phyloP scores from a whole-genome alignment of 2,113 vertebrate species.

The Cyprinodon variegatus region DNA sequence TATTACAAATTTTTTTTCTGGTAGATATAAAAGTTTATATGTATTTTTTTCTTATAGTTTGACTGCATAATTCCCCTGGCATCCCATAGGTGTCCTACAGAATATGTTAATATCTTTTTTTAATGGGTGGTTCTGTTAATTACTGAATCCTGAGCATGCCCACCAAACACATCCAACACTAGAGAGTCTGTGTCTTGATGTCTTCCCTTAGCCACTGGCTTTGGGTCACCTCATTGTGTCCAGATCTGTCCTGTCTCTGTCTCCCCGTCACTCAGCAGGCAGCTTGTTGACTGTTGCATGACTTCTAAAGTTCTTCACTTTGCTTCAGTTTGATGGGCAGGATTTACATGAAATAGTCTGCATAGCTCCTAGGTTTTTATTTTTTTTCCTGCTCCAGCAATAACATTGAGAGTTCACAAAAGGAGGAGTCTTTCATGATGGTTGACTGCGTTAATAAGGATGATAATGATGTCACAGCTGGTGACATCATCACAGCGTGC shows the following conservation, averaged over 20 bases:
- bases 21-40: too few species aligned
- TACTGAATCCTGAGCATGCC: constrained; percentile 53
- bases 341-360: constrained; percentile 31
- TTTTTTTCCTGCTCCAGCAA: constrained; percentile 4
- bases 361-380: constrained; percentile 35
- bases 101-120: constrained; percentile 1
- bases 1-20: background rate
- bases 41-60: too few species aligned
- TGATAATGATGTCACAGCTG: constrained; percentile 71
- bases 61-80: too few species aligned
- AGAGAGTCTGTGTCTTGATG: constrained; percentile 61
- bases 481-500: constrained; percentile 74
- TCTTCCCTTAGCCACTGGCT: constrained; percentile 53
- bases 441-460: constrained; percentile 59
- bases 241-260: constrained; percentile 48
- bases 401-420: constrained; percentile 55
- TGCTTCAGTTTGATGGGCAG: constrained; percentile 31
- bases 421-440: constrained; percentile 62
- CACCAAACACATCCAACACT: constrained; percentile 44
- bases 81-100: background rate
- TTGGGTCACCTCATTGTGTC: constrained; percentile 64
- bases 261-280: constrained; percentile 56
- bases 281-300: constrained; percentile 77
- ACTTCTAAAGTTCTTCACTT: constrained; percentile 53
- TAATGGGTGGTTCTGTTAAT: background rate